Base-by-base conservation (phyloP, 2,113 vertebrate species). In the Oenanthe oenanthe region DNA sequence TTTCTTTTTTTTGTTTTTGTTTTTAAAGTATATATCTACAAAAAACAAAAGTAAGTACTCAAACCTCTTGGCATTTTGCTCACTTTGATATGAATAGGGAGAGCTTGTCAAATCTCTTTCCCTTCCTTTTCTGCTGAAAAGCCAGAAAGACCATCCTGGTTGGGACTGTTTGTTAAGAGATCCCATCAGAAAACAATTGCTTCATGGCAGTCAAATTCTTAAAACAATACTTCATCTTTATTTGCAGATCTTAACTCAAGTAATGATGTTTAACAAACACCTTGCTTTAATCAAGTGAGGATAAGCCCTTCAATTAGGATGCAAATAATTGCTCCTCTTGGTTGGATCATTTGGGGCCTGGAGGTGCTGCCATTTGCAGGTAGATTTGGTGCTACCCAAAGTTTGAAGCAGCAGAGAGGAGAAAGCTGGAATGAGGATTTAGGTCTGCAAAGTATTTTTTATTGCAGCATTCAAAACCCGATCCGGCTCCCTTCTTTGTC, bases 211-310 rank as follows among this genome's bases (percentile, higher is more conserved):
- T 67, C 77, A 85, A 88, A 94, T 93, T 92, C 80, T 72, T 74
- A 95, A 96, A 95, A 98, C 97, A 97, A 94, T 97, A 79, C 90
- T 91, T 95, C 75, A 42, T 96, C 89, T 65, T 95, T 97, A 72
- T 97, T 97, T 97, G 97, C 81, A 97, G 97, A 96, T 97, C 96
- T 97, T 97, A 97, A 97, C 96, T 94, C 84, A 47, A 76, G 92
- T 98, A 97, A 97, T 97, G 96, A 96, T 97, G 92, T 98, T 98
- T 97, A 96, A 96, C 95, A 95, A 97, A 97, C 95, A 96, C 95
- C 82, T 85, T 94, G 80, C 94, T 96, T 95, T 97, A 97, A 97
- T 98, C 96, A 71, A 51, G 93, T 94, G 92, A 87, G 91, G 88
- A 92, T 93, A 96, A 97, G 93, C 91, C 80, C 83, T 74, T 95